Conservation (phyloP, 2,888 invertebrate genomes). For the Aradus depressus region DNA sequence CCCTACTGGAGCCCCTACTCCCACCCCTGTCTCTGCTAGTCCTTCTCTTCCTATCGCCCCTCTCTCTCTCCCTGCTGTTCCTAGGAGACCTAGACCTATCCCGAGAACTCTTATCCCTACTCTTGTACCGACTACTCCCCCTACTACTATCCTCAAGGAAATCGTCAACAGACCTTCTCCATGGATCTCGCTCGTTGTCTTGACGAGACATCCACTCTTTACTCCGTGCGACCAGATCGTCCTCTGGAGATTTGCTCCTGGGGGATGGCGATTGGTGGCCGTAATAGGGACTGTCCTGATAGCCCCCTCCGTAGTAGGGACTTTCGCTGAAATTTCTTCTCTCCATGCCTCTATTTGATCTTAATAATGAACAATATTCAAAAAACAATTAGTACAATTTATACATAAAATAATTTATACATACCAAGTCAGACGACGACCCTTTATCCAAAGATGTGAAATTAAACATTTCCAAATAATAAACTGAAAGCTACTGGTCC, state of each 20-base stretch:
- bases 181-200: conserved; percentile 24
- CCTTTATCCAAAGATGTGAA: not conserved
- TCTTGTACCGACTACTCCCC: conserved; percentile 22
- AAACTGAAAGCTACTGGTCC: too few species aligned
- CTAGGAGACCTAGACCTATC: conserved; percentile 28
- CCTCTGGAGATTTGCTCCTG: conserved; percentile 20
- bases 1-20: conserved; percentile 20
- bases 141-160: conserved; percentile 28
- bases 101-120: conserved; percentile 26
- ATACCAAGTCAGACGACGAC: conserved; percentile 16
- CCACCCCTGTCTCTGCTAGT: conserved; percentile 31
- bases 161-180: conserved; percentile 29
- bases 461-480: too few species aligned
- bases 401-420: conserved; percentile 12
- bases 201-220: conserved; percentile 25
- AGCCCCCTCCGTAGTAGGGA: conserved; percentile 14
- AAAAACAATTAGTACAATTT: conserved; percentile 23
- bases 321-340: conserved; percentile 26
- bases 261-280: not conserved
- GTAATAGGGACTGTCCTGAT: conserved; percentile 15
- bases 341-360: conserved; percentile 27
- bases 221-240: conserved; percentile 26
- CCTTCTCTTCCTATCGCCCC: conserved; percentile 30
- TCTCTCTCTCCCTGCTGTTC: conserved; percentile 23
- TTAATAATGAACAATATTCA: conserved; percentile 27